Percentiles rank a stretch among this genome's conserved stretches.
Evolutionary conservation across 2,113 vertebrate species (phyloP).

Genomic region (Passer domesticus): DNA sequence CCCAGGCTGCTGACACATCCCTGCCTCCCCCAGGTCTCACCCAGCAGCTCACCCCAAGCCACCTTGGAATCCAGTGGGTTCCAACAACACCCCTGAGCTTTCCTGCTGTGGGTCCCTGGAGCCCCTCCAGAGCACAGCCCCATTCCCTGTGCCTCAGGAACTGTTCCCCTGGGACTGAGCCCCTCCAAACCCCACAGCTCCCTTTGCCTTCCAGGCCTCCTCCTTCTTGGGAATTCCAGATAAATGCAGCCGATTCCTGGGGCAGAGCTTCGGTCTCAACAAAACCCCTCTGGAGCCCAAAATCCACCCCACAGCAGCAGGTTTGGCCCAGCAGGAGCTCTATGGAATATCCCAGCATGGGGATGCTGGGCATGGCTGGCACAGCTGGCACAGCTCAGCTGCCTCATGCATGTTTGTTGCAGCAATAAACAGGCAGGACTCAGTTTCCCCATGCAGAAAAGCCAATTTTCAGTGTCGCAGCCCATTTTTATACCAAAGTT

Average conservation of each 20-base stretch:
- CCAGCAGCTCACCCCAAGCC: neutral
- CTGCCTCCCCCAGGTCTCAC: neutral
- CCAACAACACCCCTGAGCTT: neutral
- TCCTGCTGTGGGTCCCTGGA: neutral
- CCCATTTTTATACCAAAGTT: neutral
- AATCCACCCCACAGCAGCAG: neutral
- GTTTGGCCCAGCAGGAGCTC: neutral
- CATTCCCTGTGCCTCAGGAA: accelerated
- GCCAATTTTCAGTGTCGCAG: neutral
- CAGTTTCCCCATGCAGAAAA: neutral
- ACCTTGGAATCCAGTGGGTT: neutral
- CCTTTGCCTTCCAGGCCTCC: neutral
- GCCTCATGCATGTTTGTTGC: neutral
- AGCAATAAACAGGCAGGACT: neutral
- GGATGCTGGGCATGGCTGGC: neutral
- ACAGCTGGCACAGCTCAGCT: neutral
- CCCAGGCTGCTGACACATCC: neutral
- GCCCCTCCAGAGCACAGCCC: neutral
- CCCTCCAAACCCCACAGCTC: no score
- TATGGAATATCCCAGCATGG: no score
- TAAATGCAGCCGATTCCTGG: neutral
- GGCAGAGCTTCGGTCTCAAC: neutral
- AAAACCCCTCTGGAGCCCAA: accelerated
- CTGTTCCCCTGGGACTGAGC: neutral
- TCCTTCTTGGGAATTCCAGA: neutral